Evolutionary conservation across 1,140 invertebrate species (phyloP), one percentile per base, ranked within the genome.

Genomic region (Camponotus pennsylvanicus): DNA sequence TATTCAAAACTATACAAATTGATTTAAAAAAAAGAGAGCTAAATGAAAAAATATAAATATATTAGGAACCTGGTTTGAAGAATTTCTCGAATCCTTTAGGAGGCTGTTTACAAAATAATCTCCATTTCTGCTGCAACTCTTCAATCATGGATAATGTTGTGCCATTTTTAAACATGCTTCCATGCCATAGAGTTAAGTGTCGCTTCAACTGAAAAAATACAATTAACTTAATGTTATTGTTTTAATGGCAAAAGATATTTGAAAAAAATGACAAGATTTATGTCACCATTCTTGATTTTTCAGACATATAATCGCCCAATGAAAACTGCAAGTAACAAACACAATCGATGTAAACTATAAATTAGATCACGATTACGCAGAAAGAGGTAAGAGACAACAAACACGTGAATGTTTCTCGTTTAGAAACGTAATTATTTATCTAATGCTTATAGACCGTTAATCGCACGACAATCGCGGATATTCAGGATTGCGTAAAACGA

Each of bases 31-130:
- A 85, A 79, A 0, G 70, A 34, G 61, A 55, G n/a, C 52, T 55
- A 0, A 52, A 42, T 64, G 1, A 67, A 61, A 57, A 40, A 49
- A 5, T n/a, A 55, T 52, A 63, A 73, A 67, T 61, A 55, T 77
- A 18, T 45, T 13, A 84, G 18, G 77, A 94, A 86, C 96, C 95
- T 75, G 96, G 96, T 93, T 97, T 96, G 91, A 98, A 99, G 94
- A 97, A 99, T 91, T 99, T 99, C 94, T 98, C 98, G 95, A 99
- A 99, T 27, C 98, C 98, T 96, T 98, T 98, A 0, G 98, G 98
- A 9, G 97, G 97, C 90, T 97, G 97, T 86, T 97, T 96, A 92
- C 96, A 97, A 88, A 97, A 96, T 71, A 95, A 86, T 85, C 92
- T 94, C 94, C 96, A 96, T 83, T 97, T 95, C 45, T 95, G 93